A percentile compares a stretch with the other conserved stretches of the same genome.
Evolutionary conservation across 2,797 vertebrate genomes (phyloP).

Genomic region (Prionace glauca): DNA sequence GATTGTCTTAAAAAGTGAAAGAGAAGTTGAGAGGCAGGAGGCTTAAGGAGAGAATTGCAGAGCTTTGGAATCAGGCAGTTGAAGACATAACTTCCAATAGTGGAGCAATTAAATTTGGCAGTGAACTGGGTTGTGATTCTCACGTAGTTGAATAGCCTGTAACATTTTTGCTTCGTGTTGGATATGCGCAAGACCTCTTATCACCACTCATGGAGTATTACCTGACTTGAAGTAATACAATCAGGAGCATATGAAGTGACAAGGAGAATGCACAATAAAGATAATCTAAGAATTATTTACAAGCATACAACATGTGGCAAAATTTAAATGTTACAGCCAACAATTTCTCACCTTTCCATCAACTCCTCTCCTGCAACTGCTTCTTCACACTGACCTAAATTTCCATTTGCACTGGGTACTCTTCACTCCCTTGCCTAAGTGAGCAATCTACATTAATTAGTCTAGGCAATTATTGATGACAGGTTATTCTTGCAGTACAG

Average conservation of each 20-base stretch:
- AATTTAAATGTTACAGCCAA: not conserved
- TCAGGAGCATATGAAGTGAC: not conserved
- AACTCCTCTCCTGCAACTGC: not conserved
- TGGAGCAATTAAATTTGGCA: not conserved
- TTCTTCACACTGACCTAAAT: not conserved
- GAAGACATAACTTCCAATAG: no score
- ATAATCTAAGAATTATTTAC: not conserved
- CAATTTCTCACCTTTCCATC: not conserved
- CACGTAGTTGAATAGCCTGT: not conserved
- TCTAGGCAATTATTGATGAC: not conserved
- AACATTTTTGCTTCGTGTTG: not conserved
- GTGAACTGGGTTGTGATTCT: not conserved
- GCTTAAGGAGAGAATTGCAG: no score
- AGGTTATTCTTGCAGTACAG: not conserved
- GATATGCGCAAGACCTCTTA: not conserved
- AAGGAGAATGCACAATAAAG: not conserved
- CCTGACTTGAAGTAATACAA: not conserved
- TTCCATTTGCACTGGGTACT: not conserved
- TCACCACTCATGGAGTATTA: not conserved
- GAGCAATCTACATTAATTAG: not conserved
- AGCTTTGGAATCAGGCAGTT: no score
- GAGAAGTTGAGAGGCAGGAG: no score
- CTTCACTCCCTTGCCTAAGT: not conserved
- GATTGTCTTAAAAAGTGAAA: no score
- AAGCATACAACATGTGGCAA: not conserved